Base-by-base conservation (phyloP, 2,888 invertebrate species). In the Phlogophora meticulosa region DNA sequence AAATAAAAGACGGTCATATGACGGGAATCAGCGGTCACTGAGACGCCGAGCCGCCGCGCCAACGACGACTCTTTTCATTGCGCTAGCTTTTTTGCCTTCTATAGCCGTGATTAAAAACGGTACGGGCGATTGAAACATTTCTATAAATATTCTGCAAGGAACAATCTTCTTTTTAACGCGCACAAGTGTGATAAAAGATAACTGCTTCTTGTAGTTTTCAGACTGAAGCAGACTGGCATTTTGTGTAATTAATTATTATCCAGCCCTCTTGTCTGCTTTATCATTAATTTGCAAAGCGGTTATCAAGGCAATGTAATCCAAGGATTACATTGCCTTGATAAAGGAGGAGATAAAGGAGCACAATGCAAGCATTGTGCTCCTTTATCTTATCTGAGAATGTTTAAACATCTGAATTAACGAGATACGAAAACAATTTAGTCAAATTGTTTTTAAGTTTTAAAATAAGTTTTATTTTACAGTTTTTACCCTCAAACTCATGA, bases 1-100 rank as follows among this genome's bases (percentile, higher is more conserved):
- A 94, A 94, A 94, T 94, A 94, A 93, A 92, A 94, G 90, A 90
- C 85, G 89, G 90, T 90, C 90, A 90, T 87, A 90, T 87, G 86
- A 86, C 85, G 76, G 78, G 82, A 85, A 87, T 84, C 85, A 85
- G 84, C 87, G 87, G 88, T 85, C 87, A 88, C 86, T 79, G 84
- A 87, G 85, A 86, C 85, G 81, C 78, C 81, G 82, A 78, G 77
- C 78, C 79, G 78, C 81, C 78, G 10, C n/a, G 22, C 51, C 51
- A 76, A 32, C 65, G 84, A 82, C 71, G 70, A 69, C 66, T 77
- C 85, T 87, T 86, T 89, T 89, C 85, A 90, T 87, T 85, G 80
- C 76, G 72, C 83, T 84, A 84, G 85, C 83, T 87, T 87, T 85
- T 84, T 86, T 74, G 72, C 79, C 85, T 80, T 80, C 74, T 80